A percentile compares a stretch with the other conserved stretches of the same genome.
phyloP scores from a whole-genome alignment of 2,797 vertebrate genomes.

The Xiphorhynchus erythropygius region DNA sequence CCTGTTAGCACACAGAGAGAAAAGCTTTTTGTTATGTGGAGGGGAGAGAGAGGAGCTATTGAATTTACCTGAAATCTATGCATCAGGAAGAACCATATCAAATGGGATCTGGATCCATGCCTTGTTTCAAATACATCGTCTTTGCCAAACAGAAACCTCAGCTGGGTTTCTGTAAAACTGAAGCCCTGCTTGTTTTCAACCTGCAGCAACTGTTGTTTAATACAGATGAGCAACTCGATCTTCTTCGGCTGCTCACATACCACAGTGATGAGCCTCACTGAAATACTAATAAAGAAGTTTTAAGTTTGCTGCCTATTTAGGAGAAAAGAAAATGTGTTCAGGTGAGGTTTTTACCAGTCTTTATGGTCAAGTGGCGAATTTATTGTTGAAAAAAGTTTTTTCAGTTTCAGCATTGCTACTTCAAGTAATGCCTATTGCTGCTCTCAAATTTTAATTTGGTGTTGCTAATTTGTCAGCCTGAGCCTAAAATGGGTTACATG shows the following conservation, averaged over 20 bases:
- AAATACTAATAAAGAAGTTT: slow-evolving; percentile 1
- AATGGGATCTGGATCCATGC: not conserved
- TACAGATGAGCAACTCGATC: slow-evolving; percentile 42
- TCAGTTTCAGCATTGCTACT: not conserved
- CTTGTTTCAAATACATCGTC: not conserved
- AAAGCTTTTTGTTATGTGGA: not conserved
- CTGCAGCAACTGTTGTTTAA: slow-evolving; percentile 33
- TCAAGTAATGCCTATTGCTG: not conserved
- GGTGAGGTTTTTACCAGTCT: not conserved
- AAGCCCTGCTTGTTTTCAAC: slow-evolving; percentile 39
- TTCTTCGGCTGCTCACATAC: not conserved
- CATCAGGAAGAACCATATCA: not conserved
- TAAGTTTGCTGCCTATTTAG: not conserved
- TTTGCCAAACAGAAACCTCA: slow-evolving; percentile 52
- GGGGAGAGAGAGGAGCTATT: not conserved
- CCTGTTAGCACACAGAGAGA: slow-evolving; percentile 24
- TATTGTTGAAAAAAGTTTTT: not conserved
- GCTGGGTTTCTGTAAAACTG: slow-evolving; percentile 20
- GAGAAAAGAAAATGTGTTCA: not conserved
- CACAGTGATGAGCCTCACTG: not conserved
- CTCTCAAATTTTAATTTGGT: not conserved
- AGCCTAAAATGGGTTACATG: not conserved
- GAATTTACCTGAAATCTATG: slow-evolving; percentile 33
- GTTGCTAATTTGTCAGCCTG: not conserved
- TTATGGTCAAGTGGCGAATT: not conserved